Conservation (phyloP, 2,797 vertebrate species). For the Takifugu rubripes region DNA sequence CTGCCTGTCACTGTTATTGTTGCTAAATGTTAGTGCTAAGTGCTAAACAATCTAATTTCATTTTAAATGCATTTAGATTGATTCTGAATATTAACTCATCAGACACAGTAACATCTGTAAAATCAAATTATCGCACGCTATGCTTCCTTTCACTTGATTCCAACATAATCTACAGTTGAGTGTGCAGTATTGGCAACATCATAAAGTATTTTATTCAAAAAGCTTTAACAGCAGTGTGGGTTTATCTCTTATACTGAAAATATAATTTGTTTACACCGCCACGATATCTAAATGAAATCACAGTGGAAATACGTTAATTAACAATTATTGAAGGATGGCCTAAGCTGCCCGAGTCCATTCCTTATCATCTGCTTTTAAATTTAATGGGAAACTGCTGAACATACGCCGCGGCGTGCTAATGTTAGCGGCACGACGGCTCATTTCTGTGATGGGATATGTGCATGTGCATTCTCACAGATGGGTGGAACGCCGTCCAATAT, state of each 20-base stretch:
- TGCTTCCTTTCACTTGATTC: constrained; percentile 10
- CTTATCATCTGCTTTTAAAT: too few species aligned
- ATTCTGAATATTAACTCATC: constrained; percentile 31
- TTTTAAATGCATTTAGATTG: constrained; percentile 37
- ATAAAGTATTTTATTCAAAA: constrained; percentile 6
- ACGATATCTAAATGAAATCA: too few species aligned
- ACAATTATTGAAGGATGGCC: too few species aligned
- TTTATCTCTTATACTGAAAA: neutral
- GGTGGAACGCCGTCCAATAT: too few species aligned
- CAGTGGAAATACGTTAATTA: too few species aligned
- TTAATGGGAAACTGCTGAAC: too few species aligned
- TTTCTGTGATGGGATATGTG: too few species aligned
- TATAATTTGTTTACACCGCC: neutral
- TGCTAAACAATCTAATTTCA: constrained; percentile 36
- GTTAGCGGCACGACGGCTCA: too few species aligned
- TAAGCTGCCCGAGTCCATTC: too few species aligned
- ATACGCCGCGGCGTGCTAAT: too few species aligned
- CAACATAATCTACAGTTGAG: constrained; percentile 4
- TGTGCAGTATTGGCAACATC: constrained; percentile 1
- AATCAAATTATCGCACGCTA: constrained; percentile 4
- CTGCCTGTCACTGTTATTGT: constrained; percentile 13
- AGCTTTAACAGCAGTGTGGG: neutral
- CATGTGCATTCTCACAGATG: too few species aligned
- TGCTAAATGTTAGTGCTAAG: constrained; percentile 2
- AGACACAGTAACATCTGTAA: constrained; percentile 21